Conservation (phyloP, 2,888 invertebrate genomes). For the Eristalinus aeneus region DNA sequence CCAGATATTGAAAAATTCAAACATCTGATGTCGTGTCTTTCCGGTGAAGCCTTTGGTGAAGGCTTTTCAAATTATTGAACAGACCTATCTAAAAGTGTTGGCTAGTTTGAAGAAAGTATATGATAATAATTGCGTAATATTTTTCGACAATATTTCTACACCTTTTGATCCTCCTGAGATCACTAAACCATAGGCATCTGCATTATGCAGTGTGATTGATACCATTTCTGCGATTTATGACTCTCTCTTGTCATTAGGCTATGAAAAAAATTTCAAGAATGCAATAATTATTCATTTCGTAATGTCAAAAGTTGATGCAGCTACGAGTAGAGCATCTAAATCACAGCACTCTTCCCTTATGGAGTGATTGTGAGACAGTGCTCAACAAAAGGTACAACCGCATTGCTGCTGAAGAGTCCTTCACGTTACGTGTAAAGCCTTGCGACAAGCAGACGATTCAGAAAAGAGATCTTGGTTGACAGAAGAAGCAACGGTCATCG, state of each 20-base stretch:
- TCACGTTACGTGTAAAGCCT: background rate
- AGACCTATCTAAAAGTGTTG: slow-evolving; percentile 56
- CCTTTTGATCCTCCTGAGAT: slow-evolving; percentile 58
- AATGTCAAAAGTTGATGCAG: slow-evolving; percentile 43
- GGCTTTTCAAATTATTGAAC: slow-evolving; percentile 49
- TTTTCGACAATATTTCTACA: slow-evolving; percentile 50
- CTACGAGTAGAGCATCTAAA: slow-evolving; percentile 38
- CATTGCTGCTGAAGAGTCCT: background rate
- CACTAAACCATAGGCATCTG: slow-evolving; percentile 45
- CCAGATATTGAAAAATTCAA: slow-evolving; percentile 54
- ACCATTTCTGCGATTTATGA: slow-evolving; percentile 42
- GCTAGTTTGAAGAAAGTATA: slow-evolving; percentile 49
- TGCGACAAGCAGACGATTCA: background rate
- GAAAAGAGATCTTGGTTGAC: background rate
- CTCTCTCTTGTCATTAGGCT: slow-evolving; percentile 52
- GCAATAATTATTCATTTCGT: slow-evolving; percentile 60
- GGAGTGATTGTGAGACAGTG: too few relatives aligned
- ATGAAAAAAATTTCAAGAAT: slow-evolving; percentile 49
- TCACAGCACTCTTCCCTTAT: too few relatives aligned
- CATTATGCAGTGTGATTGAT: slow-evolving; percentile 54
- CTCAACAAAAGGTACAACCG: too few relatives aligned
- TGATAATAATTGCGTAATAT: slow-evolving; percentile 58
- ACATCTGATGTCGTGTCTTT: slow-evolving; percentile 59
- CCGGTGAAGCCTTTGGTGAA: slow-evolving; percentile 61
- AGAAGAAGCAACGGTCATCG: background rate